Base-by-base conservation (phyloP, 2,888 invertebrate species). In the Lissonota sp. region DNA sequence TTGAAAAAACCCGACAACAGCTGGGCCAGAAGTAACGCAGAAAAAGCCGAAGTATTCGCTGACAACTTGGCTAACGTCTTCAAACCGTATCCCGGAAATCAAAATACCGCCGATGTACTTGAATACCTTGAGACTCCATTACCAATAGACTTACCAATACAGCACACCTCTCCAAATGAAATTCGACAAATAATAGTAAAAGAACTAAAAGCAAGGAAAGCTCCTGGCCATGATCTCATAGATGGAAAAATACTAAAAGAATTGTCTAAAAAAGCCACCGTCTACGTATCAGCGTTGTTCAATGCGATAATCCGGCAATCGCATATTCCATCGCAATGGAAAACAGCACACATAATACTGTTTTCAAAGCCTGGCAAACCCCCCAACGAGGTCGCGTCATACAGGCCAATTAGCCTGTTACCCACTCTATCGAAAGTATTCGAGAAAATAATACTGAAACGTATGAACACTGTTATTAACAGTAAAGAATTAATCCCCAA, bases 391-490 rank as follows among this genome's bases (percentile, higher is more conserved):
- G 40, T 72, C 16, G 42, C 72, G 7, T 72, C 60, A 1, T 62
- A 87, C 84, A 77, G 6, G 12, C 67, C 67, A 16, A 67, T 67
- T 8, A 67, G 55, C 55, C 55, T 55, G n/a, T n/a, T 67, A 44
- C 67, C 55, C 0, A 67, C 26, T 6, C 55, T 67, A 14, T 67
- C 67, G 10, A 67, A 67, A 55, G 4, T 87, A 16, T 85, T 86
- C 60, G 86, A 88, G 72, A 87, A 84, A 80, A 16, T 87, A 37
- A 53, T 88, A 2, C 69, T 84, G 14, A 82, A 79, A 69, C 75
- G 83, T 79, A 49, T 86, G 14, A 67, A 67, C 3, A 14, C 67
- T 55, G 14, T n/a, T 14, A 67, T 55, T n/a, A 6, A 53, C 16
- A 40, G 40, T 1, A 40, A 66, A 0, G 14, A 53, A 26, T 40